phyloP scores from a whole-genome alignment of 1,140 invertebrate species.

The Zaprionus vittiger region DNA sequence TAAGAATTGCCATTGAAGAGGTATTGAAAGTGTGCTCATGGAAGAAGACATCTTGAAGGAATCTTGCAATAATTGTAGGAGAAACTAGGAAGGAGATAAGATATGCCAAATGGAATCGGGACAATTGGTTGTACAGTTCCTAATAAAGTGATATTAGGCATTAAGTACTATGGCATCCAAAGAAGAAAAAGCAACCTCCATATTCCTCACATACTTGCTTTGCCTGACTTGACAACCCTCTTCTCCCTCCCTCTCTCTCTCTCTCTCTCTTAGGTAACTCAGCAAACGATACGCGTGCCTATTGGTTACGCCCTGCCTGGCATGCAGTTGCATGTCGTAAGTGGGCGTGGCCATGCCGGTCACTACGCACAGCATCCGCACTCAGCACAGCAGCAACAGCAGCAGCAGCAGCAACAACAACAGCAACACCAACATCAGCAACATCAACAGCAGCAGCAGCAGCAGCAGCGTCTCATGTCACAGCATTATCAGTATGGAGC shows the following conservation, averaged over 20 bases:
- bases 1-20: too few relatives aligned
- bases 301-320: conserved; percentile 82
- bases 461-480: conserved; percentile 74
- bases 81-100: too few relatives aligned
- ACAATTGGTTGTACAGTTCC: too few relatives aligned
- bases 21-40: too few relatives aligned
- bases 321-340: conserved; percentile 84
- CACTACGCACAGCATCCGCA: conserved; percentile 82
- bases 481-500: conserved; percentile 80
- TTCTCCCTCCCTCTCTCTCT: neutral
- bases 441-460: conserved; percentile 70
- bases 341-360: conserved; percentile 81
- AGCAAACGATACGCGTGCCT: conserved; percentile 84
- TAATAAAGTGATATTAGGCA: too few relatives aligned
- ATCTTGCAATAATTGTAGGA: too few relatives aligned
- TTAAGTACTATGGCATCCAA: too few relatives aligned
- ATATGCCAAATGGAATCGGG: too few relatives aligned
- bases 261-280: conserved; percentile 70
- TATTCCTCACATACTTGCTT: neutral
- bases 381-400: conserved; percentile 52
- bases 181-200: too few relatives aligned
- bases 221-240: neutral
- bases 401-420: conserved; percentile 35
- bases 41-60: too few relatives aligned
- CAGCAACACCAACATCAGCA: conserved; percentile 68